Evolutionary conservation across 2,113 vertebrate species (phyloP).

Genomic region (Cyprinodon variegatus): DNA sequence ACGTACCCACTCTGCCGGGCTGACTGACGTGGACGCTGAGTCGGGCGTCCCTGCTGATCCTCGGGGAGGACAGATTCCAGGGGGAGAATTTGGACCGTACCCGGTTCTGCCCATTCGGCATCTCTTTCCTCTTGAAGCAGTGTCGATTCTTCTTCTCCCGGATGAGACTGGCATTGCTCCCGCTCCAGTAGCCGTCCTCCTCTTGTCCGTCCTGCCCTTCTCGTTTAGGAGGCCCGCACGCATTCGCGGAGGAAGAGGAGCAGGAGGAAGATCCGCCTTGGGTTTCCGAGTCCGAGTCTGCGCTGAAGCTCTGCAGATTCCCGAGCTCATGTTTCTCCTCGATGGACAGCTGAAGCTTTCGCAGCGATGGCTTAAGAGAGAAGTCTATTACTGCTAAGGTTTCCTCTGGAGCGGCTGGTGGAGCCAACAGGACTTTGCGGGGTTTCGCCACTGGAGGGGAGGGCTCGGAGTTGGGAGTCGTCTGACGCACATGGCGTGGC

Average conservation of each 20-base stretch:
- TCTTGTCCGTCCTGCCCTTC: conserved; percentile 62
- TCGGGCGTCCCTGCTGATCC: conserved; percentile 71
- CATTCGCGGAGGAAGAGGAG: conserved; percentile 76
- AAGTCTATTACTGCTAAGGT: conserved; percentile 25
- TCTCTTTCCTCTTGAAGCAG: conserved; percentile 76
- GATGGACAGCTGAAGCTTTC: conserved; percentile 73
- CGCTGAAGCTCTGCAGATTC: conserved; percentile 79
- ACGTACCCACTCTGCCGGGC: conserved; percentile 67
- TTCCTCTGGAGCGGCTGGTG: conserved; percentile 1
- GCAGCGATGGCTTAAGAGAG: conserved; percentile 63
- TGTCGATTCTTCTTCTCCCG: conserved; percentile 68
- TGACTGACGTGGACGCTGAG: conserved; percentile 65
- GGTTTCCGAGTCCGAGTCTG: conserved; percentile 76
- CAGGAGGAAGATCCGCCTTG: conserved; percentile 73
- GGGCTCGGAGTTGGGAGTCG: conserved; percentile 24
- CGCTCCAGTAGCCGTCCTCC: conserved; percentile 76
- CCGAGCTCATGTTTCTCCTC: conserved; percentile 84
- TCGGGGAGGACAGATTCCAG: conserved; percentile 82
- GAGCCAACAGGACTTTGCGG: conserved; percentile 51
- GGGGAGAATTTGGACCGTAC: conserved; percentile 82
- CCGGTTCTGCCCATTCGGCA: conserved; percentile 55
- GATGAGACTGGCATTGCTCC: conserved; percentile 40
- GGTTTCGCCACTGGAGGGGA: conserved; percentile 72
- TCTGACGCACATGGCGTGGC: conserved; percentile 60
- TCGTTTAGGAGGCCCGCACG: conserved; percentile 44